These are phyloP conservation scores for Istiophorus platypterus DNA, from an alignment of 2,113 vertebrate species.

Conservation along the genomic window DNA sequence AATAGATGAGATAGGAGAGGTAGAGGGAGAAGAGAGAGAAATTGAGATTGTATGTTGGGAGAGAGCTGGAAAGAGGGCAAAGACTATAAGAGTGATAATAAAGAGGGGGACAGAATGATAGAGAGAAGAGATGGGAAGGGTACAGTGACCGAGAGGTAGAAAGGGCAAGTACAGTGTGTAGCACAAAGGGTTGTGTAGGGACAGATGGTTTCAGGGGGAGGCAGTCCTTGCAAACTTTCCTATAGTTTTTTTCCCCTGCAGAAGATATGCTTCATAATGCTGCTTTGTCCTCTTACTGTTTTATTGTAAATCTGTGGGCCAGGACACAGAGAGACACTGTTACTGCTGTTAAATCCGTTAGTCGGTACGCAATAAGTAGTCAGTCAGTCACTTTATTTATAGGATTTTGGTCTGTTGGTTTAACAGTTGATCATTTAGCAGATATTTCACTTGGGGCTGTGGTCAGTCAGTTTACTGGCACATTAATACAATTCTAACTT, in stretches of 20 bases:
- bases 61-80: conserved; percentile 16
- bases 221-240: conserved; percentile 40
- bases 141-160: conserved; percentile 25
- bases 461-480: neutral
- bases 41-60: neutral
- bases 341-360: neutral
- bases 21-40: neutral
- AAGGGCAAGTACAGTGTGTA: conserved; percentile 30
- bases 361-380: neutral
- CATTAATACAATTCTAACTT: neutral
- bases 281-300: conserved; percentile 14
- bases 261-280: conserved; percentile 15
- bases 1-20: neutral
- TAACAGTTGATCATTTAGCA: neutral
- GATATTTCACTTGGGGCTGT: neutral
- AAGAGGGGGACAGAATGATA: conserved; percentile 13
- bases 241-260: neutral
- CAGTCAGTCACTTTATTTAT: neutral
- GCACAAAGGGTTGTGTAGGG: conserved; percentile 31
- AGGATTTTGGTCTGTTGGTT: conserved; percentile 8
- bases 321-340: neutral
- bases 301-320: neutral
- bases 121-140: conserved; percentile 43
- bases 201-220: conserved; percentile 51
- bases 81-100: conserved; percentile 33